phyloP scores from a whole-genome alignment of 2,888 invertebrate genomes.

The Laspeyria flexula region DNA sequence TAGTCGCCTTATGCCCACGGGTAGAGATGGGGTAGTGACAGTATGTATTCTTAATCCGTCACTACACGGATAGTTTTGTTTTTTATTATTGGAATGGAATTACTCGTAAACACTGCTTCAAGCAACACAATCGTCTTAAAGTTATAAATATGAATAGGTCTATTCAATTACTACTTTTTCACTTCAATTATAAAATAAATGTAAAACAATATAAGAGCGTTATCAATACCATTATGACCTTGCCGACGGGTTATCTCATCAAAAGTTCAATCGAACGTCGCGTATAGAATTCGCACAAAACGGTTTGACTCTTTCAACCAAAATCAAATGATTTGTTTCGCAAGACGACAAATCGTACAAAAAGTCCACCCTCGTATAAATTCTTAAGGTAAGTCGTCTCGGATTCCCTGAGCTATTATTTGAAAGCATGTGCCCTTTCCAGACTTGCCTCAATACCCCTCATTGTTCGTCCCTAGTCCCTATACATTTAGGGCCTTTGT shows the following conservation, averaged over 20 bases:
- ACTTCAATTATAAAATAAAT: too few species aligned
- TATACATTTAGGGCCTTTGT: slow-evolving; percentile 58
- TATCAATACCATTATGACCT: neutral
- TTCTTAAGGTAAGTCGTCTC: slow-evolving; percentile 60
- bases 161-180: too few species aligned
- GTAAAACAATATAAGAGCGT: too few species aligned
- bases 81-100: too few species aligned
- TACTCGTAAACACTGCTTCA: too few species aligned
- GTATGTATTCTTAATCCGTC: too few species aligned
- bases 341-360: slow-evolving; percentile 57
- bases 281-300: slow-evolving; percentile 11
- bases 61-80: too few species aligned
- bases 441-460: slow-evolving; percentile 63
- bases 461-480: slow-evolving; percentile 63
- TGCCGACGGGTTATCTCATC: slow-evolving; percentile 6
- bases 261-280: slow-evolving; percentile 15
- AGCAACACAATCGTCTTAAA: too few species aligned
- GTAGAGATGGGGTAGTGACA: too few species aligned
- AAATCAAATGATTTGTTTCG: slow-evolving; percentile 56
- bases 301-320: slow-evolving; percentile 10
- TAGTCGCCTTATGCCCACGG: too few species aligned
- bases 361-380: slow-evolving; percentile 57
- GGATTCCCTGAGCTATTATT: slow-evolving; percentile 67
- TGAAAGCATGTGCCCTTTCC: slow-evolving; percentile 69
- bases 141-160: too few species aligned